These are phyloP conservation scores for Mycalesis mineus DNA, from an alignment of 2,888 invertebrate species.

Conservation along the genomic window DNA sequence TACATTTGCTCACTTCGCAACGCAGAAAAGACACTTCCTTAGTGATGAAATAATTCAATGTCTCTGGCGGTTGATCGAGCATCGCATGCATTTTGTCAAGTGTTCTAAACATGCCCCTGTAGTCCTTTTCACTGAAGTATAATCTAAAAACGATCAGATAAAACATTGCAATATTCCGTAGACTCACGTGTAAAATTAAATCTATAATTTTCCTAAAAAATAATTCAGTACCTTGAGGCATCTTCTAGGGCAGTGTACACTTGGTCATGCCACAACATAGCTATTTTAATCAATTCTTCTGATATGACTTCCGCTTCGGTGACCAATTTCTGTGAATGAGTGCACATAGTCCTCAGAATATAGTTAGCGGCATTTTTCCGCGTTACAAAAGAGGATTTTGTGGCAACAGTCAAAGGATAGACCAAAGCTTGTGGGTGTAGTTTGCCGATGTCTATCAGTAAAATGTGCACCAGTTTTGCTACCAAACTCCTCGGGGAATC, in stretches of 20 bases:
- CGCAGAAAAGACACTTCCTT: conserved; percentile 97
- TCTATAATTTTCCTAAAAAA: no score
- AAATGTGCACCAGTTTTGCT: conserved; percentile 92
- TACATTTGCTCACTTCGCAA: no score
- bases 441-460: conserved; percentile 97
- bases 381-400: conserved; percentile 91
- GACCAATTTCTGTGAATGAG: conserved; percentile 93
- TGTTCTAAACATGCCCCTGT: conserved; percentile 96
- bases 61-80: conserved; percentile 95
- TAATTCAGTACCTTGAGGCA: conserved; percentile 81
- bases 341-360: conserved; percentile 95
- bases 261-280: conserved; percentile 99
- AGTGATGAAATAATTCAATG: no score
- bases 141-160: conserved; percentile 70
- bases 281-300: conserved; percentile 97
- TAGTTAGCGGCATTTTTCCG: conserved; percentile 94
- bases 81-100: conserved; percentile 96
- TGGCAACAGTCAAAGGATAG: conserved; percentile 97
- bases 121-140: conserved; percentile 98
- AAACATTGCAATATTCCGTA: neutral
- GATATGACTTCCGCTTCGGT: conserved; percentile 96
- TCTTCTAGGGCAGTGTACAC: conserved; percentile 88
- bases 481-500: conserved; percentile 95
- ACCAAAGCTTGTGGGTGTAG: conserved; percentile 98
- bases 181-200: no score